Base-by-base conservation (phyloP, 1,140 invertebrate species). In the Heliothis subflexa region DNA sequence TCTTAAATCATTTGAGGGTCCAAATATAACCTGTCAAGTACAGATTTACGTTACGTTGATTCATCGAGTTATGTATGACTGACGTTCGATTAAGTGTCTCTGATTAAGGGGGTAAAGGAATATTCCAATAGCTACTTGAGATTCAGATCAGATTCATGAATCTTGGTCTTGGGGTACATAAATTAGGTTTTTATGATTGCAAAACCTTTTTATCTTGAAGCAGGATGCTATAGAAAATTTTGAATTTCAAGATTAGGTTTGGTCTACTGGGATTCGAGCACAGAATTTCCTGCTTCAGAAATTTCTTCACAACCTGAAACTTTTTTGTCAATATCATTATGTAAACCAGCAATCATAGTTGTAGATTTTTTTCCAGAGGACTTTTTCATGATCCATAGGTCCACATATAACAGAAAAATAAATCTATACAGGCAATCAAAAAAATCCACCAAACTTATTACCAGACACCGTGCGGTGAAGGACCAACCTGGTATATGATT, bases 41-140 rank as follows among this genome's bases (percentile, higher is more conserved):
- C 18, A 33, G 33, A 33, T 33, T 33, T 7, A 3, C 3, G 33
- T 57, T 25, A 40, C 14, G 28, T 47, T 25, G 18, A 68, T 50
- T 25, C 64, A 68, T 68, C 25, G 64, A 50, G 47, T 49, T 68
- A 68, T 68, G 59, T 40, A 14, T 68, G 64, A 68, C 50, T 52
- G 64, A 52, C 21, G 64, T 68, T 68, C 47, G 14, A 68, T 28
- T 68, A 45, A 25, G 13, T 5, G 7, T n/a, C 40, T 18, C 33
- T 47, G 40, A 47, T 64, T 33, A 33, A 33, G 33, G 33, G n/a
- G 10, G 14, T 47, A 25, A 2, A 45, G 11, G 55, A 64, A 28
- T 50, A 50, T 68, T 33, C 47, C 13, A 47, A 50, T 68, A 49
- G 64, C 13, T 21, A 68, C 25, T 25, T 14, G 21, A 50, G 2